Evolutionary conservation across 2,888 invertebrate genomes (phyloP).

Genomic region (Hofmannophila pseudospretella): DNA sequence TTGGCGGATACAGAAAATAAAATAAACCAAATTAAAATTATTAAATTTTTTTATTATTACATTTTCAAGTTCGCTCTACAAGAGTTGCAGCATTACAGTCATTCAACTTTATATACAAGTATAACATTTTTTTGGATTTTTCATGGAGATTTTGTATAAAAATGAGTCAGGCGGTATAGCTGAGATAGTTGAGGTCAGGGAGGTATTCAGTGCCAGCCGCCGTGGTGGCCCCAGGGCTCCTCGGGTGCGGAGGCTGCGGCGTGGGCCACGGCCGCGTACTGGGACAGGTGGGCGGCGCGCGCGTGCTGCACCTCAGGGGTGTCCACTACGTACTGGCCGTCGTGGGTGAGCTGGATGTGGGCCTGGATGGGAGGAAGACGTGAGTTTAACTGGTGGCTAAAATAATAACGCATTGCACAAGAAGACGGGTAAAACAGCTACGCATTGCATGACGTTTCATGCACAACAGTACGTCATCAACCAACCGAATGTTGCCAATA

Average conservation of each 20-base stretch:
- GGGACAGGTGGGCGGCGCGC: constrained; percentile 60
- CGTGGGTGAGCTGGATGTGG: constrained; percentile 71
- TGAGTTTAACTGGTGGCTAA: no score
- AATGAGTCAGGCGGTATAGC: constrained; percentile 52
- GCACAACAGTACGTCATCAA: no score
- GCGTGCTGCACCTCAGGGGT: constrained; percentile 73
- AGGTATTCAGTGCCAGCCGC: constrained; percentile 57
- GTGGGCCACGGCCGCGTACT: constrained; percentile 64
- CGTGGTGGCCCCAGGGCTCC: constrained; percentile 57
- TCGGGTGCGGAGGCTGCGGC: constrained; percentile 67
- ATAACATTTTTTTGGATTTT: constrained; percentile 55
- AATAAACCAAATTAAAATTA: constrained; percentile 38
- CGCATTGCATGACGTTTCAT: no score
- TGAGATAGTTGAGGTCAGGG: constrained; percentile 47
- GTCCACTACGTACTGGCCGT: constrained; percentile 71
- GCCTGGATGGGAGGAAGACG: no score
- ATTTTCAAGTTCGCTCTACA: constrained; percentile 68
- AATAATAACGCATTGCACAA: no score
- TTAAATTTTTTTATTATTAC: constrained; percentile 62
- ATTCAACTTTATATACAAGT: constrained; percentile 60
- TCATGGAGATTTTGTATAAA: constrained; percentile 65
- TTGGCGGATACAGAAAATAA: not conserved
- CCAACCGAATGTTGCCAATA: no score
- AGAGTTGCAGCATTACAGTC: constrained; percentile 62
- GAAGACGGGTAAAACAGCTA: no score